phyloP scores from a whole-genome alignment of 2,113 vertebrate genomes.

The Dryoscopus gambensis region DNA sequence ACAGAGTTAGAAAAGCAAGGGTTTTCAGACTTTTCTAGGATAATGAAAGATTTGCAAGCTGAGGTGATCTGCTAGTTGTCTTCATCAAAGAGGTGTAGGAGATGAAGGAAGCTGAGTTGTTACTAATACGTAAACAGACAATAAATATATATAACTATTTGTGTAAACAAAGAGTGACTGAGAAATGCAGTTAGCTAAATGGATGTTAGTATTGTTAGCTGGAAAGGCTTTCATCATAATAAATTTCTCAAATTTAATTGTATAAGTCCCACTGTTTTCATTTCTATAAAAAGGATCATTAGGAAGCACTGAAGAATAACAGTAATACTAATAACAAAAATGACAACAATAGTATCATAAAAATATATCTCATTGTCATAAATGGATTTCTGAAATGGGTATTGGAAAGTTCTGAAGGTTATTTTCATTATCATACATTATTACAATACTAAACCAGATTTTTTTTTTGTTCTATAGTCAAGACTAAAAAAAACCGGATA shows the following conservation, averaged over 20 bases:
- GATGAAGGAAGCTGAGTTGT: neutral
- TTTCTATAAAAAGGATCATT: constrained; percentile 15
- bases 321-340: neutral
- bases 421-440: neutral
- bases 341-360: neutral
- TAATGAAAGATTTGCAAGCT: neutral
- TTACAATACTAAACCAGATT: neutral
- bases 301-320: constrained; percentile 31
- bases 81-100: neutral
- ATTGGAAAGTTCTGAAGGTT: neutral
- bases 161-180: neutral
- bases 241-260: constrained; percentile 16
- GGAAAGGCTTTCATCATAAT: neutral
- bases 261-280: neutral
- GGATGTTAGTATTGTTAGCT: neutral
- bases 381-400: neutral
- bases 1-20: neutral
- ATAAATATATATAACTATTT: neutral
- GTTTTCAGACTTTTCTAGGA: neutral
- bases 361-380: constrained; percentile 22
- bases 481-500: accelerated
- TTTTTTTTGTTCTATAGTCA: neutral
- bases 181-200: neutral
- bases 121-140: neutral
- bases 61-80: neutral